Conservation (phyloP, 2,888 invertebrate species). For the Clunio marinus region DNA sequence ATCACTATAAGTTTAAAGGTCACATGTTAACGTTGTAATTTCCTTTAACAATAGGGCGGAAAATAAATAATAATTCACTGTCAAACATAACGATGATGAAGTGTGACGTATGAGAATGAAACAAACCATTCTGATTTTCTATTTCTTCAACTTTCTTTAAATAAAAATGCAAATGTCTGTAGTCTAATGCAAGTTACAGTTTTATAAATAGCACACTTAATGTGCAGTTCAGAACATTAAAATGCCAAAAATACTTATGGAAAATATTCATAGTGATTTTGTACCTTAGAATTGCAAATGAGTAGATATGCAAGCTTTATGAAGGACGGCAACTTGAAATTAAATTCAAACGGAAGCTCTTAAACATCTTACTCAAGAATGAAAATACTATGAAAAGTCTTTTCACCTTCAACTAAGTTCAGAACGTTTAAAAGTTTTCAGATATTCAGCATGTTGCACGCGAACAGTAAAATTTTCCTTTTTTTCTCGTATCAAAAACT, state of each 20-base stretch:
- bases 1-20: slow-evolving; percentile 5
- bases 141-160: too few species aligned
- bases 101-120: background rate
- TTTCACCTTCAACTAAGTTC: too few species aligned
- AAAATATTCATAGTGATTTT: background rate
- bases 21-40: background rate
- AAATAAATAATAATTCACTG: slow-evolving; percentile 13
- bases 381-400: too few species aligned
- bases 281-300: background rate
- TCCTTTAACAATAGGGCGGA: background rate
- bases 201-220: background rate
- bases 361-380: too few species aligned
- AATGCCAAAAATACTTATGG: slow-evolving; percentile 14
- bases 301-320: background rate
- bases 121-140: too few species aligned
- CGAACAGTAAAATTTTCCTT: background rate
- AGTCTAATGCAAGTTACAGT: background rate
- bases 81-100: background rate
- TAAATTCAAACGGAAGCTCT: background rate
- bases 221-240: background rate
- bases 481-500: background rate
- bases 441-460: slow-evolving; percentile 23
- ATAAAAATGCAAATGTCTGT: too few species aligned
- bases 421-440: too few species aligned
- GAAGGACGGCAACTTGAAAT: background rate